phyloP scores from a whole-genome alignment of 2,113 vertebrate genomes.

The Cyprinodon variegatus region DNA sequence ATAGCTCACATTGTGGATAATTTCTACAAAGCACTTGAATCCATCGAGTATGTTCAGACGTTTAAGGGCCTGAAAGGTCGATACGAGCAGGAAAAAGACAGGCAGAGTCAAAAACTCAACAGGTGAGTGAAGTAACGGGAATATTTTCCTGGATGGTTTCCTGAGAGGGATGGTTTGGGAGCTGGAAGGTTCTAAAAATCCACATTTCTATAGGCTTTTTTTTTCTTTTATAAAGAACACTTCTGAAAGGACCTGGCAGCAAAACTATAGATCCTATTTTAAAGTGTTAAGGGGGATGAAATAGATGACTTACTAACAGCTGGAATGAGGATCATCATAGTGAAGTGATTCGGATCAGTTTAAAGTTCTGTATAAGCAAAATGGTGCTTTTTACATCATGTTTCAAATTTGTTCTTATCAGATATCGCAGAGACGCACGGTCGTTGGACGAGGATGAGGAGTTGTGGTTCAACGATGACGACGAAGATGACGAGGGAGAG shows the following conservation, averaged over 20 bases:
- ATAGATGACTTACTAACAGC: too few relatives aligned
- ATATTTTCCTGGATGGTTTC: neutral
- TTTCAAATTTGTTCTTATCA: conserved; percentile 34
- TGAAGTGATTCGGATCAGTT: too few relatives aligned
- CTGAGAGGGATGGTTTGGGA: neutral
- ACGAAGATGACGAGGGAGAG: conserved; percentile 91
- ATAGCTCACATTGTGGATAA: conserved; percentile 98
- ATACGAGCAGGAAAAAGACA: conserved; percentile 97
- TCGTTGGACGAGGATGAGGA: conserved; percentile 95
- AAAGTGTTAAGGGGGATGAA: too few relatives aligned
- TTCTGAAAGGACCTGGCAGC: too few relatives aligned
- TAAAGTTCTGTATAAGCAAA: too few relatives aligned
- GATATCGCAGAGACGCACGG: conserved; percentile 93
- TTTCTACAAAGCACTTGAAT: conserved; percentile 98
- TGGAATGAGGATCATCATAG: too few relatives aligned
- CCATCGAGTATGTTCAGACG: conserved; percentile 98
- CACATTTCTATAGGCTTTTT: too few relatives aligned
- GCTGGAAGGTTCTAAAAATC: too few relatives aligned
- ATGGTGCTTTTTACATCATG: too few relatives aligned
- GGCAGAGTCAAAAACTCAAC: conserved; percentile 93
- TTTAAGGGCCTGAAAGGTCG: conserved; percentile 97
- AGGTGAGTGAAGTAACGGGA: conserved; percentile 78
- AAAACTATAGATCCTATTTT: too few relatives aligned
- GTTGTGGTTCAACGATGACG: conserved; percentile 97
- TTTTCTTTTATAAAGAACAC: too few relatives aligned